phyloP scores from a whole-genome alignment of 2,797 vertebrate species.

The Mastacembelus armatus region DNA sequence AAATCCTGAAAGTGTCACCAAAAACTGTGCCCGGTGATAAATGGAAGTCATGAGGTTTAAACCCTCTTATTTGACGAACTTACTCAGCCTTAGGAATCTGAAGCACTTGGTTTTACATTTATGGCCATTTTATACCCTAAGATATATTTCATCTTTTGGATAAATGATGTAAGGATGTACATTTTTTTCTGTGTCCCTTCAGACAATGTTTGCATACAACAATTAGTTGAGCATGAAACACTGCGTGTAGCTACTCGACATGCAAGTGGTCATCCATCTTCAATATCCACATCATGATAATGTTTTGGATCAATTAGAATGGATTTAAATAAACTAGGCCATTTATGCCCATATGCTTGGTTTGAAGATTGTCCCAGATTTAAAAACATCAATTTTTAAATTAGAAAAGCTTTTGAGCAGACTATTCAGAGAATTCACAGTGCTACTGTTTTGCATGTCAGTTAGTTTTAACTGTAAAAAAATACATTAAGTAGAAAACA shows the following conservation, averaged over 20 bases:
- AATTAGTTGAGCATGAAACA: constrained; percentile 20
- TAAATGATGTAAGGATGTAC: background rate
- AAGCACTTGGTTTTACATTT: constrained; percentile 1
- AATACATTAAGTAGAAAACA: too few relatives aligned
- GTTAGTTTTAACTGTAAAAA: too few relatives aligned
- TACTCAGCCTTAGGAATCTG: background rate
- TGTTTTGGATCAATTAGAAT: too few relatives aligned
- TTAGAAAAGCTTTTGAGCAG: too few relatives aligned
- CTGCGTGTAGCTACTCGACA: background rate
- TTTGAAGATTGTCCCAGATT: constrained; percentile 1
- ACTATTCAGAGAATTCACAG: too few relatives aligned
- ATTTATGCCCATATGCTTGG: background rate
- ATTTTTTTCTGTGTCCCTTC: background rate
- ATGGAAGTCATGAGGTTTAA: background rate
- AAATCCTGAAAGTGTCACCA: constrained; percentile 32
- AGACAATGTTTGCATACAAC: background rate
- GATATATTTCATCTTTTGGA: background rate
- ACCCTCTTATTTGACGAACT: background rate
- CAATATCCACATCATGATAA: background rate
- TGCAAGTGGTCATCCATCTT: background rate
- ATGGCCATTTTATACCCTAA: too few relatives aligned
- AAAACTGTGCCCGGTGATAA: background rate
- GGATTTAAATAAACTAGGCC: background rate
- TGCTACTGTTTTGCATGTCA: too few relatives aligned
- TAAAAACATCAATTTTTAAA: too few relatives aligned